phyloP scores from a whole-genome alignment of 2,888 invertebrate genomes.

The Priapulus caudatus region DNA sequence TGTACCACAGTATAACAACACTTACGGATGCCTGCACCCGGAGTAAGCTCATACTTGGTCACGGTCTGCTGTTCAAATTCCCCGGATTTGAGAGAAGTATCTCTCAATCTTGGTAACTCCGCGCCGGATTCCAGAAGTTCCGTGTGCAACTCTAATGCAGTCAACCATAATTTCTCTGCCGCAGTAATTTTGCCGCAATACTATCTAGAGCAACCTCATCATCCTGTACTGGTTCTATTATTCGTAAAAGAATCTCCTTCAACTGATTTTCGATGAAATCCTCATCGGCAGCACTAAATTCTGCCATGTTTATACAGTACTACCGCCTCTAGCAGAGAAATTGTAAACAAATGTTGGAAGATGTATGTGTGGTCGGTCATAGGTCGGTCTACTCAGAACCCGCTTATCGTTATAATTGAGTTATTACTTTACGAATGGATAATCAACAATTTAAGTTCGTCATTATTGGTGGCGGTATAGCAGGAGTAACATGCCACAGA shows the following conservation, averaged over 20 bases:
- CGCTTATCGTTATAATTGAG: too few species aligned
- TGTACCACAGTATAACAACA: too few species aligned
- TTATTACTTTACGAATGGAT: too few species aligned
- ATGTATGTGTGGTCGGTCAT: too few species aligned
- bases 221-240: not conserved
- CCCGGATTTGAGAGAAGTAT: conserved; percentile 75
- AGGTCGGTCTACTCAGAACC: too few species aligned
- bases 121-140: conserved; percentile 68
- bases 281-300: not conserved
- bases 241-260: not conserved
- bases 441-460: conserved; percentile 46
- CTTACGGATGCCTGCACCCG: too few species aligned
- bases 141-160: conserved; percentile 70
- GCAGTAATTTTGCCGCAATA: conserved; percentile 57
- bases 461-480: conserved; percentile 88
- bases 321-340: too few species aligned
- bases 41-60: not conserved
- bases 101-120: conserved; percentile 60
- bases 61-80: conserved; percentile 54
- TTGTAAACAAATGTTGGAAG: too few species aligned
- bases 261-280: not conserved
- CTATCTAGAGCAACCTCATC: conserved; percentile 44
- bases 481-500: conserved; percentile 89
- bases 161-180: conserved; percentile 61
- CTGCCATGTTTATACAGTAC: too few species aligned